Conservation (phyloP, 2,888 invertebrate species). For the Daptonema setosum region DNA sequence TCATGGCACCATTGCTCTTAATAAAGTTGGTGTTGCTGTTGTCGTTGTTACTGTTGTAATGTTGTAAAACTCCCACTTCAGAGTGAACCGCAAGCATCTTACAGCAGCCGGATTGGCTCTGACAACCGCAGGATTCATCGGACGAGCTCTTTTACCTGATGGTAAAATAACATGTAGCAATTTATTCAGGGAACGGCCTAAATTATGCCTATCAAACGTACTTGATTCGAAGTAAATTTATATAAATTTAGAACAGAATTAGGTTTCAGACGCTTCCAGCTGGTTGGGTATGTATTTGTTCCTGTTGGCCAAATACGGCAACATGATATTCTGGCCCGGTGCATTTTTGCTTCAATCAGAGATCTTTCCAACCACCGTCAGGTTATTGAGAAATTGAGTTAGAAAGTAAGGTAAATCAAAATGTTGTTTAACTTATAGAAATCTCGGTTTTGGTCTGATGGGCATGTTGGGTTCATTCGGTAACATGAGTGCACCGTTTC, state of each 20-base stretch:
- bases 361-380: background rate
- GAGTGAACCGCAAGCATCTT: no score
- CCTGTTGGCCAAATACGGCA: background rate
- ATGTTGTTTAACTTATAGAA: no score
- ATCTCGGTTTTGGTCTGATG: conserved; percentile 18
- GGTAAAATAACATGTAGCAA: no score
- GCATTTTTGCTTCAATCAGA: background rate
- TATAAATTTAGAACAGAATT: no score
- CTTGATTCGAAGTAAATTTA: no score
- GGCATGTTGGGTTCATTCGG: conserved; percentile 23
- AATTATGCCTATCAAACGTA: no score
- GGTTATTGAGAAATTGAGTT: no score
- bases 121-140: no score
- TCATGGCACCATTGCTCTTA: background rate
- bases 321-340: background rate
- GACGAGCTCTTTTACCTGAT: no score
- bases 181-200: no score
- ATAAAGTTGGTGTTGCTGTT: background rate
- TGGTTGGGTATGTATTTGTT: background rate
- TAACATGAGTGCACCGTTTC: conserved; percentile 20
- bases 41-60: background rate
- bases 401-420: background rate
- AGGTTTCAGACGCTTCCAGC: background rate
- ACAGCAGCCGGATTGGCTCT: no score
- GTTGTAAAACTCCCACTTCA: no score